A percentile compares a stretch with the other conserved stretches of the same genome.
Conservation (phyloP, 2,888 invertebrate species). For the Metopia argyrocephala region DNA sequence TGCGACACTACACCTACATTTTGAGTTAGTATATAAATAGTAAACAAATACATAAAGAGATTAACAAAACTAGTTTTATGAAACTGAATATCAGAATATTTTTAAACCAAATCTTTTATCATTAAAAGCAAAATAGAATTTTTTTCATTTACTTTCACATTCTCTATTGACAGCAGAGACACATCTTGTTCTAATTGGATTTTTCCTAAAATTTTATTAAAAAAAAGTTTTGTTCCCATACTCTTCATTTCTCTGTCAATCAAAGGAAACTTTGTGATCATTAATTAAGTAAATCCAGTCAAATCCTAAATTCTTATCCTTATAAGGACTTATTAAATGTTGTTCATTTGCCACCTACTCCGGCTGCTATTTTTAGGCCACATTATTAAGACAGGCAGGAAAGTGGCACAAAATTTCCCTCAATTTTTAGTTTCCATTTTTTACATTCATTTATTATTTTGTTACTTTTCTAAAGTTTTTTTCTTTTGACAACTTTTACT, state of each 20-base stretch:
- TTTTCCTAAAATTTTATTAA: no score
- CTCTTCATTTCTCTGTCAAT: not conserved
- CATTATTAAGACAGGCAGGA: slow-evolving; percentile 11
- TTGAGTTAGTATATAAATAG: no score
- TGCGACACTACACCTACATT: no score
- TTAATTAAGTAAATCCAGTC: not conserved
- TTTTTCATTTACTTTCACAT: no score
- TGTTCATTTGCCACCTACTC: not conserved
- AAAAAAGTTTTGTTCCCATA: not conserved
- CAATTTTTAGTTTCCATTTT: not conserved
- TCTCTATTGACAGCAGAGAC: no score
- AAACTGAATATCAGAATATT: no score
- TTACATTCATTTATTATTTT: not conserved
- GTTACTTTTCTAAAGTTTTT: no score
- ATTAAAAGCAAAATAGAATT: no score
- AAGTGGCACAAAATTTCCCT: slow-evolving; percentile 4
- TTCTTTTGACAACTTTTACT: not conserved
- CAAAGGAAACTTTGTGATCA: not conserved
- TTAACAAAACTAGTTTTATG: no score
- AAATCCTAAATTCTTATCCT: not conserved
- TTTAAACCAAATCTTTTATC: no score
- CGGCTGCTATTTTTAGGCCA: slow-evolving; percentile 13
- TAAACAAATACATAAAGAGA: no score
- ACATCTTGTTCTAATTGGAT: no score
- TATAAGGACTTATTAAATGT: not conserved